Base-by-base conservation (phyloP, 2,113 vertebrate genomes). In the Siniperca chuatsi region DNA sequence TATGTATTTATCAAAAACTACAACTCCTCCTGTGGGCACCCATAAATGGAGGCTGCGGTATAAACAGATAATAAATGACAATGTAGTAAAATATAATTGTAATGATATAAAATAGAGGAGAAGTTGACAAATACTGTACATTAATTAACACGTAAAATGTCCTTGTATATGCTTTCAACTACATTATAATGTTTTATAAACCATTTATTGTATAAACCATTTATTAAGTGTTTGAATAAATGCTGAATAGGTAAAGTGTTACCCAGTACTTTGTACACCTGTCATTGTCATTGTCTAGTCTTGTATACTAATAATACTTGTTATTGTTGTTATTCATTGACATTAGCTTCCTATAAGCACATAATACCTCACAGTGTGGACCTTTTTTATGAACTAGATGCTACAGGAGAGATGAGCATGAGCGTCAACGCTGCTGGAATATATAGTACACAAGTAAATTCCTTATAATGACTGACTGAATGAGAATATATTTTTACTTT, bases 401-500 rank as follows among this genome's bases (percentile, higher is more conserved):
- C 95, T 95, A 87, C 62, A 61, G 58, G 80, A 54, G 16, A 67
- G 58, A 61, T 0, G 4, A 12, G 20, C 11, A 23, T 18, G 16
- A 65, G 65, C 64, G 33, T 58, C 21, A 60, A 40, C 40, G 52
- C 21, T 54, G 46, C 5, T 9, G 7, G 29, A 50, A 46, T 48
- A 58, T 74, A 50, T 9, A 25, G 16, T 3, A 35, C 29, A 70
- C 52, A 60, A 42, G 4, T 16, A 60, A 42, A 29, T 6, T 69
- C 1, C 4, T 40, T 2, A 42, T 3, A 29, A 54, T 29, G 29
- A 21, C 9, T 42, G 6, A 71, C 13, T 42, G 25, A 68, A 46
- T 13, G 6, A 57, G 20, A 73, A 64, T 55, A 23, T 46, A 7
- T 48, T 4, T 50, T 87, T 89, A 93, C 90, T 44, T 16, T 90